phyloP scores from a whole-genome alignment of 2,797 vertebrate genomes.

The Xerus rutilus region DNA sequence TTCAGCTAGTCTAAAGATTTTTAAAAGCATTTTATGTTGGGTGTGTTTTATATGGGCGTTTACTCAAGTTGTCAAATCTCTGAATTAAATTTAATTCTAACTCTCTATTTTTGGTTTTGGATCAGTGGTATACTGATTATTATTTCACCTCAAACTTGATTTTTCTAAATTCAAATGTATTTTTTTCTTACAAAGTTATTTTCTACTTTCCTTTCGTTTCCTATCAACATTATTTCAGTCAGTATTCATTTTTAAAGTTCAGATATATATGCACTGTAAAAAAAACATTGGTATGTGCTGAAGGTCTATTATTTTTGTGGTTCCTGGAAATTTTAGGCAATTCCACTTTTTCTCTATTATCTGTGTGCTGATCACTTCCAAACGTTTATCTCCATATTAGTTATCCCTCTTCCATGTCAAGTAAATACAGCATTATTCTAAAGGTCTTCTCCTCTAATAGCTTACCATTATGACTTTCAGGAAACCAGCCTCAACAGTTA shows the following conservation, averaged over 20 bases:
- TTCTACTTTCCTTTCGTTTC: neutral
- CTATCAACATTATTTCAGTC: neutral
- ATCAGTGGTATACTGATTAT: neutral
- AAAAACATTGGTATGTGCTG: neutral
- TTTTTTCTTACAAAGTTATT: neutral
- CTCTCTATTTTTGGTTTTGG: neutral
- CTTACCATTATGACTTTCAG: neutral
- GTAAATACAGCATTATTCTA: neutral
- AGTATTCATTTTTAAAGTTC: neutral
- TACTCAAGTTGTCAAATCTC: neutral
- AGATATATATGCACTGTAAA: neutral
- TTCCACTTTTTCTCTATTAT: neutral
- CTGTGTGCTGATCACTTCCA: neutral
- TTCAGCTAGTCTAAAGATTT: neutral
- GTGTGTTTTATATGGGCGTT: neutral
- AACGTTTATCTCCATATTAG: neutral
- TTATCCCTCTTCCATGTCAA: neutral
- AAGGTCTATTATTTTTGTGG: neutral
- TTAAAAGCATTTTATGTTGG: neutral
- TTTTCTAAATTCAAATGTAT: neutral
- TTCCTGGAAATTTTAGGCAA: neutral
- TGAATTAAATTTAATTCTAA: neutral
- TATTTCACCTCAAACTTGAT: neutral
- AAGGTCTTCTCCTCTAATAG: neutral
- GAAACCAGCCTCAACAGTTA: neutral